phyloP scores from a whole-genome alignment of 2,113 vertebrate species.

The Danio rerio region DNA sequence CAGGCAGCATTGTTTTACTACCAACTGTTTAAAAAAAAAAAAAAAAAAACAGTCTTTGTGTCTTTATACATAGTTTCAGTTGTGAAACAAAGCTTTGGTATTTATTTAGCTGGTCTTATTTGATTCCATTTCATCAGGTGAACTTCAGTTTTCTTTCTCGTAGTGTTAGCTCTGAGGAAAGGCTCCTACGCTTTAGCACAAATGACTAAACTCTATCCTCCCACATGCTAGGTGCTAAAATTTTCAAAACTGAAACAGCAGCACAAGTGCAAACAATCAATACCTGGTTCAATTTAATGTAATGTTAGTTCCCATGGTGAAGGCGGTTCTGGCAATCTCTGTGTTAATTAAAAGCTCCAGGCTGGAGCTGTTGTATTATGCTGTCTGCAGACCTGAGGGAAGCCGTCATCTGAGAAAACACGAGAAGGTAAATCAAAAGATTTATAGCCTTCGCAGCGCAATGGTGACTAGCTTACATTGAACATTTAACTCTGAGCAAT shows the following conservation, averaged over 20 bases:
- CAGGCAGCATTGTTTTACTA: not conserved
- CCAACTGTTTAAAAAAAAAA: not conserved
- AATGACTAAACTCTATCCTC: conserved; percentile 17
- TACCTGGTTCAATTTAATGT: conserved; percentile 57
- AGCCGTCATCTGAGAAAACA: conserved; percentile 48
- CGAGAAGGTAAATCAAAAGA: conserved; percentile 54
- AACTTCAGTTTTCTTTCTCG: not conserved
- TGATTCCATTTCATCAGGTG: not conserved
- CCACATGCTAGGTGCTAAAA: conserved; percentile 32
- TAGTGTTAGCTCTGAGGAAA: conserved; percentile 1
- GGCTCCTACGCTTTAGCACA: not conserved
- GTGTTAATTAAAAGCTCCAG: conserved; percentile 58
- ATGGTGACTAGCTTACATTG: conserved; percentile 32
- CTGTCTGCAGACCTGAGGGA: conserved; percentile 54
- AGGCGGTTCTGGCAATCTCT: conserved; percentile 52
- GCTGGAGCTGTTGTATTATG: conserved; percentile 52
- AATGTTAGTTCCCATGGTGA: conserved; percentile 57
- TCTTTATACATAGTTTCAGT: not conserved
- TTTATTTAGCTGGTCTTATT: not conserved
- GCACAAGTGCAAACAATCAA: conserved; percentile 56
- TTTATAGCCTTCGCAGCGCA: conserved; percentile 57
- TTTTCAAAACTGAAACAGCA: conserved; percentile 43
- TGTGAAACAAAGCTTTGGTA: not conserved
- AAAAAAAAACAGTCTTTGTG: not conserved
- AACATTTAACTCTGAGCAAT: conserved; percentile 42